Evolutionary conservation across 2,888 invertebrate species (phyloP), one percentile per base, ranked within the genome.

Genomic region (Scaeva pyrastri): DNA sequence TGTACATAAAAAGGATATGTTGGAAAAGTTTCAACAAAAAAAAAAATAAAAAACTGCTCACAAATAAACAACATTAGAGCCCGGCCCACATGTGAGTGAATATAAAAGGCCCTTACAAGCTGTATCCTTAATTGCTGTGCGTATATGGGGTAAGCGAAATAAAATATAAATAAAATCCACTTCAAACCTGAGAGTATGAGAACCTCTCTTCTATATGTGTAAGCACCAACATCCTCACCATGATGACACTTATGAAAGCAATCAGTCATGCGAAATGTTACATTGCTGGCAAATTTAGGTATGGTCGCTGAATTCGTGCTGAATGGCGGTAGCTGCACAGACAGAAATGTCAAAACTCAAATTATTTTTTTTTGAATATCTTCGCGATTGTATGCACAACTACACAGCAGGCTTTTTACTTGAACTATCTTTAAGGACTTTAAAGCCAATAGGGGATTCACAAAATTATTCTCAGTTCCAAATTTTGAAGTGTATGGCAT

Each of bases 201-300:
- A 39, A 11, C 19, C 19, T 23, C 52, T 7, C 58, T 36, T 58
- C 19, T 58, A 19, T 48, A 19, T 19, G 19, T 14, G 19, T 43
- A n/a, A 31, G n/a, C 16, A 56, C 16, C 58, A 39, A 21, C 50
- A 48, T 31, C 68, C 21, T 16, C 19, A 36, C 19, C 70, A 50
- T 48, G 43, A 66, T 79, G 79, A 75, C 75, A 84, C 84, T 79
- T 72, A 79, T 79, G 58, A 84, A 84, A 84, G 84, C 75, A 79
- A 75, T 84, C 79, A 79, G 84, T 84, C 84, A 84, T 79, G 84
- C 79, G 79, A 71, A 23, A 79, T 79, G 84, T 72, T 60, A 72
- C 84, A 56, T 66, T 64, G 70, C 41, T 70, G 52, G 52, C 36
- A 14, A 21, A 36, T 43, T 31, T 31, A n/a, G n/a, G n/a, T n/a